Percentiles rank a stretch among this genome's conserved stretches.
Conservation (phyloP, 2,797 vertebrate species). For the Gymnoscopelus braueri region DNA sequence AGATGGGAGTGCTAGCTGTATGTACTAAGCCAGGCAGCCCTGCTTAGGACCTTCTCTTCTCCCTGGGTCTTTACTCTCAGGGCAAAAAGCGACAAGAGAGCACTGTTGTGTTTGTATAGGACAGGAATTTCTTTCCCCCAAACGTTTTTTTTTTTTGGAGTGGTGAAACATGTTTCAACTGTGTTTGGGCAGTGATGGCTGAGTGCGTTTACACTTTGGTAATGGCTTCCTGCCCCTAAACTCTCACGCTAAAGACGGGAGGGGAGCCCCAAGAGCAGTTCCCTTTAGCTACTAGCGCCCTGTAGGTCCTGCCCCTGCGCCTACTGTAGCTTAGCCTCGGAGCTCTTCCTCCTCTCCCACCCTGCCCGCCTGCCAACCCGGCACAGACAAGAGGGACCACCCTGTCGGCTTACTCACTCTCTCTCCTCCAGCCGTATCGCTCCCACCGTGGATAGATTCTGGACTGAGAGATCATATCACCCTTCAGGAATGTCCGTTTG, state of each 20-base stretch:
- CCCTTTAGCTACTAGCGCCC: conserved; percentile 31
- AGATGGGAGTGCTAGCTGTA: conserved; percentile 35
- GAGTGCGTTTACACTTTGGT: conserved; percentile 77
- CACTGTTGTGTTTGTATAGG: conserved; percentile 39
- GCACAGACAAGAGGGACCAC: conserved; percentile 58
- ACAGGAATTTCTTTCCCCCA: conserved; percentile 26
- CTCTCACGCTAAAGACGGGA: conserved; percentile 63
- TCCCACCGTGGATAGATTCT: conserved; percentile 57
- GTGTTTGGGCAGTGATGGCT: conserved; percentile 75
- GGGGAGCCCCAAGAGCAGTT: conserved; percentile 44
- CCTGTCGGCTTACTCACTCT: conserved; percentile 56
- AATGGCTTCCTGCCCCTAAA: conserved; percentile 79
- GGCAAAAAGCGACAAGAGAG: conserved; percentile 34
- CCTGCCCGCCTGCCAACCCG: conserved; percentile 17
- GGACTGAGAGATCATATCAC: conserved; percentile 68
- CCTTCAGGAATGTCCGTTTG: conserved; percentile 69
- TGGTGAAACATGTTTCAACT: conserved; percentile 62
- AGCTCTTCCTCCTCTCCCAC: conserved; percentile 17
- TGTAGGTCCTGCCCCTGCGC: conserved; percentile 24
- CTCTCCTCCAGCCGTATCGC: conserved; percentile 48
- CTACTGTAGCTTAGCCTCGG: conserved; percentile 17
- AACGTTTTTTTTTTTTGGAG: conserved; percentile 22
- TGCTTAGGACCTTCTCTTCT: conserved; percentile 25
- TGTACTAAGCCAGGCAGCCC: conserved; percentile 31
- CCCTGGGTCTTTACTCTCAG: conserved; percentile 27